Evolutionary conservation across 1,140 invertebrate genomes (phyloP).

Genomic region (Thrips palmi): DNA sequence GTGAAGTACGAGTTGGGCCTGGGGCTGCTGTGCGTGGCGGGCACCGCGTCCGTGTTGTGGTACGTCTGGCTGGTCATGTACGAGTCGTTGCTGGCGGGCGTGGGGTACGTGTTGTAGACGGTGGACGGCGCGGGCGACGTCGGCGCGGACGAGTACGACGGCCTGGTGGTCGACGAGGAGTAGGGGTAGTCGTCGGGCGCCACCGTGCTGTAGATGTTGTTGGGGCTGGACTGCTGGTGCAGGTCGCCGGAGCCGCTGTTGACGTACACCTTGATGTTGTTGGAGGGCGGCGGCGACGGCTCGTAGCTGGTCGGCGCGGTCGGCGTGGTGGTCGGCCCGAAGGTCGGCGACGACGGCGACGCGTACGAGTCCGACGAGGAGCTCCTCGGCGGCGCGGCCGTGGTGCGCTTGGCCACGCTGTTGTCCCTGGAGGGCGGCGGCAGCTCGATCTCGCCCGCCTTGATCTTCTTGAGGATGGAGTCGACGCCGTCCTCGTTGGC

Average conservation of each 20-base stretch:
- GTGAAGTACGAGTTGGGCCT: no score
- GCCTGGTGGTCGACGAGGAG: no score
- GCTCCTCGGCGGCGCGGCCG: no score
- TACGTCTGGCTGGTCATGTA: no score
- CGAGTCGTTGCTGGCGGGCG: no score
- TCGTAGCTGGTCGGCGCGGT: background rate
- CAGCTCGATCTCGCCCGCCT: conserved; percentile 59
- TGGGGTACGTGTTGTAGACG: no score
- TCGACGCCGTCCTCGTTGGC: conserved; percentile 48
- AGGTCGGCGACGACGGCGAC: no score
- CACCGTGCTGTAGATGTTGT: conserved; percentile 7
- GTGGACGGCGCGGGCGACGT: no score
- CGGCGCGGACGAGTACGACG: no score
- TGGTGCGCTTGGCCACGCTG: conserved; percentile 9
- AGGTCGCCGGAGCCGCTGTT: conserved; percentile 10
- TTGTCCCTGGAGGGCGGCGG: conserved; percentile 39
- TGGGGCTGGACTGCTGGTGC: conserved; percentile 12
- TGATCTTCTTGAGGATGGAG: conserved; percentile 58
- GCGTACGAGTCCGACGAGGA: no score
- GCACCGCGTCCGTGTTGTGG: no score
- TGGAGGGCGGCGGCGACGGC: conserved; percentile 3
- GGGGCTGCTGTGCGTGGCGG: no score
- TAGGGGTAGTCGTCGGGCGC: conserved; percentile 10
- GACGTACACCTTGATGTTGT: conserved; percentile 9
- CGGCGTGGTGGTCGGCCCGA: background rate